Conservation (phyloP, 2,888 invertebrate species). For the Chymomyza fuscimana region DNA sequence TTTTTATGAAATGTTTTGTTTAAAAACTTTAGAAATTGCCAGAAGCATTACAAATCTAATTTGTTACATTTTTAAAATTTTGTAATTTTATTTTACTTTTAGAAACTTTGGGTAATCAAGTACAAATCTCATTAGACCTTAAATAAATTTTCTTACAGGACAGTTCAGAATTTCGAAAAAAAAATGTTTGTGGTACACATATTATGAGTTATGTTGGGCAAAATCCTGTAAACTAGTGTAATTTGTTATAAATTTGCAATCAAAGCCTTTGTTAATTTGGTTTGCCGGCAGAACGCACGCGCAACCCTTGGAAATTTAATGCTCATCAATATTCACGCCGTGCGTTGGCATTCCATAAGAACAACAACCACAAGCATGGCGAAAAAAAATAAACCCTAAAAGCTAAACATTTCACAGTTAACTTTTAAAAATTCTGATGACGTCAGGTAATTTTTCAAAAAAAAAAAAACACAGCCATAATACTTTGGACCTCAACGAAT, state of each 20-base stretch:
- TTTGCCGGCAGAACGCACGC: slow-evolving; percentile 24
- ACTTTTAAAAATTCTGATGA: slow-evolving; percentile 55
- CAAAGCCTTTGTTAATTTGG: too few species aligned
- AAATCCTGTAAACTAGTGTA: not conserved
- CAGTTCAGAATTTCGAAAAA: too few species aligned
- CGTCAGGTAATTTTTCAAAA: slow-evolving; percentile 48
- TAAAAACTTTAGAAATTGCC: too few species aligned
- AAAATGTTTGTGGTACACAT: too few species aligned
- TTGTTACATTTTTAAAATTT: too few species aligned
- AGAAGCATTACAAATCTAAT: too few species aligned
- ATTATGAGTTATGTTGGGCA: too few species aligned
- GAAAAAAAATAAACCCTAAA: slow-evolving; percentile 15
- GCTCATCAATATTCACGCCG: not conserved
- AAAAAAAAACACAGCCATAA: slow-evolving; percentile 11
- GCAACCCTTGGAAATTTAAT: slow-evolving; percentile 22
- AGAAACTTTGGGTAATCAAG: too few species aligned
- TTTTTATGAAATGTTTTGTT: too few species aligned
- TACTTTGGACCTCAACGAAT: slow-evolving; percentile 35
- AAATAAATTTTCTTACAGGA: too few species aligned
- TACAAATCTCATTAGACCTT: too few species aligned
- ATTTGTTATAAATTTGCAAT: not conserved
- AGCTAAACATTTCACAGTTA: slow-evolving; percentile 59
- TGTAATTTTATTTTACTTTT: too few species aligned
- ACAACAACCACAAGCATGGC: slow-evolving; percentile 16
- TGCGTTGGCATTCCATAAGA: slow-evolving; percentile 14